These are phyloP conservation scores for Cydia amplana DNA, from an alignment of 1,140 invertebrate genomes.

Conservation along the genomic window DNA sequence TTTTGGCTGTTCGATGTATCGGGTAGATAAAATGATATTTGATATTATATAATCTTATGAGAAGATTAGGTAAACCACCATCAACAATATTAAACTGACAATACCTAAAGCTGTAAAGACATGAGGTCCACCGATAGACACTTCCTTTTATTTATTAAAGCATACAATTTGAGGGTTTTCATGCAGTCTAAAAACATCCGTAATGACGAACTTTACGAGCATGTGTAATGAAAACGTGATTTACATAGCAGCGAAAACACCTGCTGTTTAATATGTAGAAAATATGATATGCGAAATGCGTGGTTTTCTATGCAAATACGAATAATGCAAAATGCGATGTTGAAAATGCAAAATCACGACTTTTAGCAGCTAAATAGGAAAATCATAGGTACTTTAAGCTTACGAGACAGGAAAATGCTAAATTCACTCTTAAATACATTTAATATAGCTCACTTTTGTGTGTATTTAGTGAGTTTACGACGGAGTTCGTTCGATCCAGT, in stretches of 20 bases:
- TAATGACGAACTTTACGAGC: not conserved
- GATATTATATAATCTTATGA: no score
- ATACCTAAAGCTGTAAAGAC: no score
- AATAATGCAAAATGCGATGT: not conserved
- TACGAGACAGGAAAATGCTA: not conserved
- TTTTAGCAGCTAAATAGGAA: slow-evolving; percentile 35
- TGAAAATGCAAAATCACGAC: slow-evolving; percentile 23
- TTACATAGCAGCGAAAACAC: slow-evolving; percentile 16
- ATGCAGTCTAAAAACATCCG: not conserved
- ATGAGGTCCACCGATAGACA: no score
- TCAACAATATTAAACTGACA: no score
- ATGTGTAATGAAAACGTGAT: not conserved
- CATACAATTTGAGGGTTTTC: not conserved
- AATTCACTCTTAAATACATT: not conserved
- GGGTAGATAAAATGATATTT: no score
- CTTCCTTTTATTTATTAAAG: no score
- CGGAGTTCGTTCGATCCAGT: slow-evolving; percentile 61
- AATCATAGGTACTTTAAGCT: not conserved
- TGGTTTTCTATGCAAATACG: not conserved
- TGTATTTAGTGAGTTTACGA: not conserved
- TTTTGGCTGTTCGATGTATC: no score
- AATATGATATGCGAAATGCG: slow-evolving; percentile 7
- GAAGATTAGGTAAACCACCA: no score
- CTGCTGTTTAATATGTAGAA: slow-evolving; percentile 25
- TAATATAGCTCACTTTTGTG: not conserved